Percentiles rank a stretch among this genome's conserved stretches.
These are phyloP conservation scores for Choloepus hoffmanni DNA, from an alignment of 2,113 vertebrate genomes.

Conservation along the genomic window DNA sequence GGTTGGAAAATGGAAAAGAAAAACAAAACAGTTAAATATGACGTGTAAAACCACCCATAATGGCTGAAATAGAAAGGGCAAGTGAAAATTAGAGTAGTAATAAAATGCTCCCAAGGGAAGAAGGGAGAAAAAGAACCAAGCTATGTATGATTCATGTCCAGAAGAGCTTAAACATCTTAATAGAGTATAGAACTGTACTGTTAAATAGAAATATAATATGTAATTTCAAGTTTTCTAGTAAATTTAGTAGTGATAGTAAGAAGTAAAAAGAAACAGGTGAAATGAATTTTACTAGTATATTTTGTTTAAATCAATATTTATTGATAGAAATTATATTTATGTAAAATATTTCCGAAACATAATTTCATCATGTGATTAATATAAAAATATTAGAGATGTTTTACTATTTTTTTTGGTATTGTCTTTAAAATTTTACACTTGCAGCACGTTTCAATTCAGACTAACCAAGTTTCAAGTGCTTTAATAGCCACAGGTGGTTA, in stretches of 20 bases:
- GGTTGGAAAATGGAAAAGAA: not conserved
- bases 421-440: slow-evolving; percentile 24
- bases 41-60: not conserved
- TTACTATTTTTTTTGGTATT: not conserved
- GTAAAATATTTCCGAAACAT: not conserved
- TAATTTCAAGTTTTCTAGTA: slow-evolving; percentile 16
- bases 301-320: not conserved
- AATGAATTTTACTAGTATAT: slow-evolving; percentile 37
- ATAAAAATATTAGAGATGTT: slow-evolving; percentile 25
- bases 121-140: not conserved
- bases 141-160: not conserved
- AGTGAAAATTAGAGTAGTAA: not conserved
- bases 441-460: not conserved
- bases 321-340: too few relatives aligned
- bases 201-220: not conserved
- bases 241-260: not conserved
- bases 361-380: not conserved
- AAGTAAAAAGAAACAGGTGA: not conserved
- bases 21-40: slow-evolving; percentile 27
- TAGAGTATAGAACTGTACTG: not conserved
- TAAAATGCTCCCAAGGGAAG: not conserved
- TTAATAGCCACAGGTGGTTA: not conserved
- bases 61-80: slow-evolving; percentile 7
- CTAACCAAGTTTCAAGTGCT: slow-evolving; percentile 25
- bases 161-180: slow-evolving; percentile 37